Evolutionary conservation across 2,797 vertebrate species (phyloP).

Genomic region (Syndactyla subalaris): DNA sequence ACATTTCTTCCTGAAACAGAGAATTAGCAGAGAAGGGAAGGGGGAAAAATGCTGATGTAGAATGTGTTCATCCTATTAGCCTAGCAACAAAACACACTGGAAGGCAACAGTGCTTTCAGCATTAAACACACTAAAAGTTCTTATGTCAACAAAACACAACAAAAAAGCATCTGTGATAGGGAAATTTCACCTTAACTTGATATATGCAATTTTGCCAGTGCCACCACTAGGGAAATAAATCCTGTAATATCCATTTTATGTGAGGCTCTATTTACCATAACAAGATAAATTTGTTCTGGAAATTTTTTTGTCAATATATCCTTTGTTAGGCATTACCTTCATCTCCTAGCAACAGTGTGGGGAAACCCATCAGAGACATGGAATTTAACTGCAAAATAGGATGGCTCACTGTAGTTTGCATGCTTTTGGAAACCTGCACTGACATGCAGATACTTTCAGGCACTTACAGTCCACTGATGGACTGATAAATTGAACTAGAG

Average conservation of each 20-base stretch:
- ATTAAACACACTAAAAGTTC: conserved; percentile 7
- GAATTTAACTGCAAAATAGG: conserved; percentile 67
- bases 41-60: neutral
- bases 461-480: fast-evolving
- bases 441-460: conserved; percentile 3
- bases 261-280: conserved; percentile 47
- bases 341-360: conserved; percentile 79
- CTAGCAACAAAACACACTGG: conserved; percentile 50
- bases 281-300: conserved; percentile 55
- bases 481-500: neutral
- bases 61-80: conserved; percentile 42
- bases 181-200: neutral
- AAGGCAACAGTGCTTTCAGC: neutral
- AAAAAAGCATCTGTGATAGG: neutral
- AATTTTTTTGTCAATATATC: conserved; percentile 53
- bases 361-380: conserved; percentile 76
- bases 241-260: conserved; percentile 36
- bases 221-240: conserved; percentile 34
- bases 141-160: conserved; percentile 29
- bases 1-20: conserved; percentile 1
- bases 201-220: neutral
- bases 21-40: neutral
- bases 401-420: conserved; percentile 50
- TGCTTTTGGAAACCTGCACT: conserved; percentile 53
- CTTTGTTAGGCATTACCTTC: conserved; percentile 72